Base-by-base conservation (phyloP, 2,113 vertebrate species). In the Rousettus leschenaultii region DNA sequence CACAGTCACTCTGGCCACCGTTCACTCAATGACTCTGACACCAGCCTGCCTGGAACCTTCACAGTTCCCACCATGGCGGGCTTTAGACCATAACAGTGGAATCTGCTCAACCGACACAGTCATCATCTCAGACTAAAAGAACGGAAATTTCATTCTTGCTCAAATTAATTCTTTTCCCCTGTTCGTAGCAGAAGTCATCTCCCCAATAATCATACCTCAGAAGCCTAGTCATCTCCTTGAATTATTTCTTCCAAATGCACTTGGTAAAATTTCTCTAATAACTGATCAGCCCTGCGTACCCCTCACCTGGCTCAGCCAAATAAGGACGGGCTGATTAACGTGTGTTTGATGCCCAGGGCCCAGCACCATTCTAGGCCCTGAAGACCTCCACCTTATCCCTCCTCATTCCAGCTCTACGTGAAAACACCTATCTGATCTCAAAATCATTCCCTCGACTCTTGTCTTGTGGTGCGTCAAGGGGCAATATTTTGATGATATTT, bases 1-100 rank as follows among this genome's bases (percentile, higher is more conserved):
- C 0, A 0, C 1, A 6, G 26, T 73, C 45, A 53, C n/a, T 16
- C 16, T 1, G 10, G 11, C 8, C 70, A 11, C 19, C 35, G 68
- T 35, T 24, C 86, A 59, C 2, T 28, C 33, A 16, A 9, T 0
- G 9, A 30, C 0, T 1, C 0, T 70, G 53, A 59, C 8, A 5
- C 24, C 0, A 40, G 24, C 26, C 26, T 61, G 43, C 45, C 65
- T 19, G 24, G 73, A 89, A 90, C 5, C 48, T 16, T 45, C 18
- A 3, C 15, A 4, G 16, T 10, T 30, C 45, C 75, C 77, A 48
- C 21, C 21, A 1, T 28, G 2, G 43, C 21, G 26, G 30, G n/a
- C 45, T 45, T 30, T 1, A 28, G 51, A 38, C 38, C 6, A 0
- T 6, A 18, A 40, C 19, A 48, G 66, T 14, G 1, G 7, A 78